Conservation (phyloP, 35 echinoderm and acorn worm genomes). For the Apostichopus japonicus region DNA sequence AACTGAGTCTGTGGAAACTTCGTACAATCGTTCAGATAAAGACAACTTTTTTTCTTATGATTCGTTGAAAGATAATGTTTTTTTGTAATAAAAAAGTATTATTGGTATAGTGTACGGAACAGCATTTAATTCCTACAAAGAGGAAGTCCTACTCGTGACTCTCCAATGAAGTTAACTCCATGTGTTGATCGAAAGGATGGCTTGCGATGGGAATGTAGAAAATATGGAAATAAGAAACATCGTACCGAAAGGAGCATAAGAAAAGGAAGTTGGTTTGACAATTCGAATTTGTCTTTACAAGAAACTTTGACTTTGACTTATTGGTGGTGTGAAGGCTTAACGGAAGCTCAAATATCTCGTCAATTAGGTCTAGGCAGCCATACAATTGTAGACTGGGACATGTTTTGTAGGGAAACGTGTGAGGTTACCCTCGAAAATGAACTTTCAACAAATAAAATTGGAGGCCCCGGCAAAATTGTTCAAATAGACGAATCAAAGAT, state of each 20-base stretch:
- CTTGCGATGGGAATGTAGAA: too few species aligned
- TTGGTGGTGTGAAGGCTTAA: slow-evolving; percentile 20
- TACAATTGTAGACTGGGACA: slow-evolving; percentile 38
- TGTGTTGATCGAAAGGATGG: too few species aligned
- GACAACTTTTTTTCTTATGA: too few species aligned
- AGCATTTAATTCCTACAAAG: too few species aligned
- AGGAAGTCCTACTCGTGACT: too few species aligned
- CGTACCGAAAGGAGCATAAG: background rate
- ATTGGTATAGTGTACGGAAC: too few species aligned
- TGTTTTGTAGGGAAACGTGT: slow-evolving; percentile 39
- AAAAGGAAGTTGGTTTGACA: slow-evolving; percentile 10
- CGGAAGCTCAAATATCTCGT: background rate
- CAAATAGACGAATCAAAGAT: slow-evolving; percentile 4
- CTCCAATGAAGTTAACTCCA: too few species aligned
- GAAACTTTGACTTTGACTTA: slow-evolving; percentile 35
- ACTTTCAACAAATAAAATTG: background rate
- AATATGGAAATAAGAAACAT: background rate
- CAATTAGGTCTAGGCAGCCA: background rate
- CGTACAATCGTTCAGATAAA: too few species aligned
- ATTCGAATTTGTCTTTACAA: slow-evolving; percentile 18
- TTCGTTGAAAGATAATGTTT: too few species aligned
- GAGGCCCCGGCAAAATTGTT: background rate
- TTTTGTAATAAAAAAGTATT: too few species aligned
- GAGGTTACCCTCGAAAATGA: background rate
- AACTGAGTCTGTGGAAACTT: too few species aligned